Percentiles rank a stretch among this genome's conserved stretches.
Evolutionary conservation across 2,888 invertebrate genomes (phyloP).

Genomic region (Rosalia funebris): DNA sequence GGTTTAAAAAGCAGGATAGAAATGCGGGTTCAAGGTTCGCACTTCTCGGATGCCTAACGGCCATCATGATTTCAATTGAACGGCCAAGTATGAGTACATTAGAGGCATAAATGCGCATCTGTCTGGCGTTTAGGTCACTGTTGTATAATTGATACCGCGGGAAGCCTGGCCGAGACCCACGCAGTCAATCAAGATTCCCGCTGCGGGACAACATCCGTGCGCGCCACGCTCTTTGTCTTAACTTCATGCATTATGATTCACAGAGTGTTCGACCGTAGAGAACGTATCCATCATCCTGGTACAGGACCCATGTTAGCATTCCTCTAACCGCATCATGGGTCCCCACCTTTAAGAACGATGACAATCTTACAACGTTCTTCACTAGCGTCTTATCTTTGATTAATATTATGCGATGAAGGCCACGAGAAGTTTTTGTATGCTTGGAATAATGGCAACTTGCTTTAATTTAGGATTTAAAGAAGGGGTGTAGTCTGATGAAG

Average conservation of each 20-base stretch:
- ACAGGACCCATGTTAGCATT: slow-evolving; percentile 52
- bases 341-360: slow-evolving; percentile 30
- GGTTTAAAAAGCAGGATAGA: too few species aligned
- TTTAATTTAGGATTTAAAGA: too few species aligned
- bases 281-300: slow-evolving; percentile 56
- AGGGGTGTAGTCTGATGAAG: too few species aligned
- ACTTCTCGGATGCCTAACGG: slow-evolving; percentile 13
- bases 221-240: slow-evolving; percentile 28
- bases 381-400: slow-evolving; percentile 40
- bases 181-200: slow-evolving; percentile 43
- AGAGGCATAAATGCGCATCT: slow-evolving; percentile 31
- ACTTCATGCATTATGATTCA: slow-evolving; percentile 41
- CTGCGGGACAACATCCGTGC: slow-evolving; percentile 29
- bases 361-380: slow-evolving; percentile 42
- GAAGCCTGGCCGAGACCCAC: slow-evolving; percentile 53
- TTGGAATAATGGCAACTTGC: not conserved
- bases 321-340: slow-evolving; percentile 41
- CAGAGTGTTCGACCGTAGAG: slow-evolving; percentile 48
- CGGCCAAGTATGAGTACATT: slow-evolving; percentile 21
- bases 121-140: slow-evolving; percentile 30
- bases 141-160: slow-evolving; percentile 57
- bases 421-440: too few species aligned
- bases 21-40: slow-evolving; percentile 12
- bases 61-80: slow-evolving; percentile 25
- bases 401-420: slow-evolving; percentile 26